These are phyloP conservation scores for Drosophila ercepeae DNA, from an alignment of 1,140 invertebrate genomes.

Conservation along the genomic window DNA sequence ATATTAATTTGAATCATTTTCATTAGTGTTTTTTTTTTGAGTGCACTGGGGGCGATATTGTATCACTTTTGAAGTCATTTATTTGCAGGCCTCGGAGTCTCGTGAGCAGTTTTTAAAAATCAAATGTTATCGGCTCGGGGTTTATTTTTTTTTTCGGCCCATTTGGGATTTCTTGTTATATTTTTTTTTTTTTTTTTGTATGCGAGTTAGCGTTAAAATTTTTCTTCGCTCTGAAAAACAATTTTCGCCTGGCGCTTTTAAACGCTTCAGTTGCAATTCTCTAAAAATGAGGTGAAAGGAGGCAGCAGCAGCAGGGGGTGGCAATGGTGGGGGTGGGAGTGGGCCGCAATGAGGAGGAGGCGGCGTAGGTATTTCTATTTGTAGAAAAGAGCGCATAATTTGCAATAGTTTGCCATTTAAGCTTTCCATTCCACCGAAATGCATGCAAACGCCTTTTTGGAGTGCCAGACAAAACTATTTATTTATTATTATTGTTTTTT, in stretches of 20 bases:
- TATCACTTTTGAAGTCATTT: slow-evolving; percentile 42
- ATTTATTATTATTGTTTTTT: slow-evolving; percentile 34
- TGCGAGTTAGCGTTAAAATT: not conserved
- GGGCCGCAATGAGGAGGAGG: no score
- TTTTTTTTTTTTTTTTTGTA: slow-evolving; percentile 4
- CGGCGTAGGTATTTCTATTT: slow-evolving; percentile 48
- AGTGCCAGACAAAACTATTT: slow-evolving; percentile 18
- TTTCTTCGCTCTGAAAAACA: slow-evolving; percentile 49
- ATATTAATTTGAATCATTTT: not conserved
- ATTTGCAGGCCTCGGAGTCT: slow-evolving; percentile 33
- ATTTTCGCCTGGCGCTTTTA: slow-evolving; percentile 58
- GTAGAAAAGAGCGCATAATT: slow-evolving; percentile 53
- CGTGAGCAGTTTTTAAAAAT: slow-evolving; percentile 27
- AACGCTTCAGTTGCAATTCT: slow-evolving; percentile 71
- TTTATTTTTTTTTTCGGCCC: slow-evolving; percentile 26
- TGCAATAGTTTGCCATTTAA: slow-evolving; percentile 46
- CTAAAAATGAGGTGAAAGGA: not conserved
- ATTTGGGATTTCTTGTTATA: slow-evolving; percentile 16
- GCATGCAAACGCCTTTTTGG: slow-evolving; percentile 40
- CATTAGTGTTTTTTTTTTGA: not conserved
- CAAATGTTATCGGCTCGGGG: slow-evolving; percentile 7
- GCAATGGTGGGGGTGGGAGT: slow-evolving; percentile 2
- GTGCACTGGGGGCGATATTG: slow-evolving; percentile 10
- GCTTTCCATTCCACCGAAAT: slow-evolving; percentile 42
- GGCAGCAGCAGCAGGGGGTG: not conserved